phyloP scores from a whole-genome alignment of 2,113 vertebrate species.

The Scophthalmus maximus region DNA sequence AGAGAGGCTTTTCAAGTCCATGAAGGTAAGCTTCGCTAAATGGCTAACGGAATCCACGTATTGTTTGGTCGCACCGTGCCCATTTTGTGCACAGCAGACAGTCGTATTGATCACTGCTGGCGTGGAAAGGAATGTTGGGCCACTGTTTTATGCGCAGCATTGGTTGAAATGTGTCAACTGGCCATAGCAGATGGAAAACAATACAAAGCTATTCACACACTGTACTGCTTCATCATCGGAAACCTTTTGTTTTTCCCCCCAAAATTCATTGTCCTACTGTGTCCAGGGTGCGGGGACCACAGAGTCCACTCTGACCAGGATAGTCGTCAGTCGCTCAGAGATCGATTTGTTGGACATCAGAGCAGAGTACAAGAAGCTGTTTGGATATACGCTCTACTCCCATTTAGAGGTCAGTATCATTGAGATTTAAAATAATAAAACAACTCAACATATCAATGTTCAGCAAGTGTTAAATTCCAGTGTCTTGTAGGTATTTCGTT shows the following conservation, averaged over 20 bases:
- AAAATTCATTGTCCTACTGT: background rate
- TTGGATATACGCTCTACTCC: slow-evolving; percentile 83
- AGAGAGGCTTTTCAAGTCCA: slow-evolving; percentile 78
- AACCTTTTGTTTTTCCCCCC: background rate
- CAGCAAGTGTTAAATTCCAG: background rate
- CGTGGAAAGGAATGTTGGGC: slow-evolving; percentile 66
- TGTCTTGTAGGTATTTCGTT: background rate
- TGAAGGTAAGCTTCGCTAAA: slow-evolving; percentile 77
- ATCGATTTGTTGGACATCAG: slow-evolving; percentile 89
- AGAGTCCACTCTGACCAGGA: slow-evolving; percentile 86
- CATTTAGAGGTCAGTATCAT: slow-evolving; percentile 83
- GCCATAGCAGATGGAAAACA: background rate
- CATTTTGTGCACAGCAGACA: slow-evolving; percentile 20
- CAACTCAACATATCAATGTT: too few relatives aligned
- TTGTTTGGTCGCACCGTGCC: slow-evolving; percentile 16
- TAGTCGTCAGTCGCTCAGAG: slow-evolving; percentile 89
- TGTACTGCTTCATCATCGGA: too few relatives aligned
- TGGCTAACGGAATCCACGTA: slow-evolving; percentile 16
- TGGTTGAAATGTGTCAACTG: slow-evolving; percentile 9
- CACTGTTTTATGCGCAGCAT: slow-evolving; percentile 22
- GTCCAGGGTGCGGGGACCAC: slow-evolving; percentile 87
- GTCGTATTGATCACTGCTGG: slow-evolving; percentile 28
- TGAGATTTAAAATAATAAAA: too few relatives aligned
- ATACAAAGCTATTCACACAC: background rate
- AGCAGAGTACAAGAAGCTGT: slow-evolving; percentile 87